A percentile compares a stretch with the other conserved stretches of the same genome.
Evolutionary conservation across 2,888 invertebrate genomes (phyloP).

Genomic region (Drosophila colorata): DNA sequence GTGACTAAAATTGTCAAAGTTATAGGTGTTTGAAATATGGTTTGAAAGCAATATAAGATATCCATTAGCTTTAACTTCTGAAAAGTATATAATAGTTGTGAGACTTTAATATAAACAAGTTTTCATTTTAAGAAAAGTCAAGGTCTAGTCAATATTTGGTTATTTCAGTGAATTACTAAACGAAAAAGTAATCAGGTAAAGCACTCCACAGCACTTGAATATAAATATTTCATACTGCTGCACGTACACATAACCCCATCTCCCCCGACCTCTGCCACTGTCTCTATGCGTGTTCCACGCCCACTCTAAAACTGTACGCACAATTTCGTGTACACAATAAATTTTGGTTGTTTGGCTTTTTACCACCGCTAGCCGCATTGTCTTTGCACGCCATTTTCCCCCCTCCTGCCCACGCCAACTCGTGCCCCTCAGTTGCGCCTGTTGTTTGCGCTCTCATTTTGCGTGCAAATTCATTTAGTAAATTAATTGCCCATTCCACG

Average conservation of each 20-base stretch:
- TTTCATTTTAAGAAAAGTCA: background rate
- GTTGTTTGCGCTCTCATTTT: slow-evolving; percentile 67
- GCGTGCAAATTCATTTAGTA: slow-evolving; percentile 81
- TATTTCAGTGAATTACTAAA: background rate
- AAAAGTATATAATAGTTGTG: background rate
- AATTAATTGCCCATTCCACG: slow-evolving; percentile 77
- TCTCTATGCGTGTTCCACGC: slow-evolving; percentile 14
- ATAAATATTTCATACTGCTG: slow-evolving; percentile 25
- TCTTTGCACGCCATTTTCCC: slow-evolving; percentile 20
- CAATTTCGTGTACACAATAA: slow-evolving; percentile 63
- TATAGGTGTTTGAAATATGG: too few species aligned
- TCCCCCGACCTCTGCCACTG: background rate
- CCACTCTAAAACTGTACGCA: slow-evolving; percentile 53
- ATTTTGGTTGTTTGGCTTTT: slow-evolving; percentile 46
- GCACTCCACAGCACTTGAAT: slow-evolving; percentile 13
- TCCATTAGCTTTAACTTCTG: too few species aligned
- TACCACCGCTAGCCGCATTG: slow-evolving; percentile 15
- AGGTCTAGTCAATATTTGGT: background rate
- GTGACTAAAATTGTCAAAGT: too few species aligned
- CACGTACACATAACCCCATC: slow-evolving; percentile 26
- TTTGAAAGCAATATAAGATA: too few species aligned
- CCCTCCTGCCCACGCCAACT: background rate
- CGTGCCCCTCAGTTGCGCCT: slow-evolving; percentile 1
- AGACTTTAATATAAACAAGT: background rate
- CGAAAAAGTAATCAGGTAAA: slow-evolving; percentile 5